Evolutionary conservation across 1,140 invertebrate genomes (phyloP).

Genomic region (Trachelipus rathkii): DNA sequence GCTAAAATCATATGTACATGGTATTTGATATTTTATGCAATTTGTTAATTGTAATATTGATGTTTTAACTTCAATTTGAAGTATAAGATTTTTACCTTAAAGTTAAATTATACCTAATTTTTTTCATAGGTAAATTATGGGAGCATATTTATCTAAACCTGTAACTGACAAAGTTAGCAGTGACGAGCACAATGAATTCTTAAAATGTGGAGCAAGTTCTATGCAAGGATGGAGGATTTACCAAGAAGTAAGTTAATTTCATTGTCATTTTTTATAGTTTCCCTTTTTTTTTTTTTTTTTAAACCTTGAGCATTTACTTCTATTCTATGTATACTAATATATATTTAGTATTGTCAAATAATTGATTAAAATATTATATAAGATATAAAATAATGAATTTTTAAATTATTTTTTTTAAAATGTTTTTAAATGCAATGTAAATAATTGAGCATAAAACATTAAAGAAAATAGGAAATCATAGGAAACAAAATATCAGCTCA

Average conservation of each 20-base stretch:
- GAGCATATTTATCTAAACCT: conserved; percentile 28
- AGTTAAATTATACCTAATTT: not conserved
- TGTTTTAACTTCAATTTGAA: no score
- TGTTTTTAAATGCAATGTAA: no score
- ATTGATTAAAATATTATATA: not conserved
- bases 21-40: no score
- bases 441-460: no score
- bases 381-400: not conserved
- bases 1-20: no score
- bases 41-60: no score
- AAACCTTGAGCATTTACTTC: no score
- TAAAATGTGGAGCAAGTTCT: conserved; percentile 29
- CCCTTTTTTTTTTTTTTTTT: not conserved
- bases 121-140: conserved; percentile 31
- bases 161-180: conserved; percentile 26
- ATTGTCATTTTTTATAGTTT: not conserved
- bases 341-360: not conserved
- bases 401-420: not conserved
- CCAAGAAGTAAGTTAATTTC: conserved; percentile 16
- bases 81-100: no score
- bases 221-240: conserved; percentile 27
- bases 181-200: conserved; percentile 22
- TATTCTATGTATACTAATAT: no score
- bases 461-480: no score
- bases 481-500: no score